Base-by-base conservation (phyloP, 2,113 vertebrate genomes). In the Tenrec ecaudatus region DNA sequence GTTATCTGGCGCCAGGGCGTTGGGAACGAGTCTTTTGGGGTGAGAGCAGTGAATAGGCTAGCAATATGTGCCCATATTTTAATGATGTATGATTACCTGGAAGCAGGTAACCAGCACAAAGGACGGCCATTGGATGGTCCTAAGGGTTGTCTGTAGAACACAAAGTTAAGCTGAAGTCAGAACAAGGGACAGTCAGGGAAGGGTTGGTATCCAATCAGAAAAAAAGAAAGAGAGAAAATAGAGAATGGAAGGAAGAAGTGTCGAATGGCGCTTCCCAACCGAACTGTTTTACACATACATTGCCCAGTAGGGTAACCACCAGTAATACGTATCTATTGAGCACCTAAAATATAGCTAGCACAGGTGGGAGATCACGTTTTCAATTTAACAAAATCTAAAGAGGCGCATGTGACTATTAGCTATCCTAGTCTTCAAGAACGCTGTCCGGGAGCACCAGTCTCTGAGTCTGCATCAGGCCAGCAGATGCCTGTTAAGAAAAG, bases 1-100 rank as follows among this genome's bases (percentile, higher is more conserved):
- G n/a, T 9, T 3, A 9, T 11, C 12, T 58, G 16, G 23, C 47
- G 2, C 31, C 11, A 0, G 31, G 47, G 25, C 36, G 15, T 4
- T 31, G 27, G 22, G 75, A 17, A 29, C 29, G 38, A 58, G 36
- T 19, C 6, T 27, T 40, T n/a, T 10, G 23, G 11, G 38, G 43
- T 62, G 47, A 80, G 68, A 40, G 12, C 1, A 31, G 40, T 5
- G 27, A 71, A 29, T 33, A 6, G 3, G 22, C 36, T 15, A 43
- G 71, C 27, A 29, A 6, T 6, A 7, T 27, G 47, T n/a, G 40
- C 43, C 7, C 40, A 40, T 40, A 40, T 40, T 40, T 4, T 40
- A 40, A 40, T 40, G 3, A 40, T 40, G 7, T 40, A 40, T 40
- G 40, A 40, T 40, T 40, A 40, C 40, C 8, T 29, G 29, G n/a